Percentiles rank a stretch among this genome's conserved stretches.
Conservation (phyloP, 2,888 invertebrate species). For the Xestia c-nigrum region DNA sequence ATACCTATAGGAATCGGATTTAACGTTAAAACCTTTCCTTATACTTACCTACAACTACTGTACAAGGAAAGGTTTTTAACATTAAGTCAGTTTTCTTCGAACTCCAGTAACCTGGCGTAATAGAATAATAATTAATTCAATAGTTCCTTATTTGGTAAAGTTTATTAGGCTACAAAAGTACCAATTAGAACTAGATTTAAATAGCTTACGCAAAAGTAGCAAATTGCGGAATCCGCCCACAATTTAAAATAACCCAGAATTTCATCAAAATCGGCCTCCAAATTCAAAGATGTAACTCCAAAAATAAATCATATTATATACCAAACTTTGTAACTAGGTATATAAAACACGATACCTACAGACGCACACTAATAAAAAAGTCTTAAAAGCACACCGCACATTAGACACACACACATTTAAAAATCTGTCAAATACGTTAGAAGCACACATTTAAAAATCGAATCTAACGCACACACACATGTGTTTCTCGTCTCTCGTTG, state of each 20-base stretch:
- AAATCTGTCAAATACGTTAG: slow-evolving; percentile 59
- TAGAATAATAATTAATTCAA: neutral
- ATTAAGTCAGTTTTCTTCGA: neutral
- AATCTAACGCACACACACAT: slow-evolving; percentile 74
- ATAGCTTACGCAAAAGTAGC: neutral
- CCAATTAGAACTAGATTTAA: neutral
- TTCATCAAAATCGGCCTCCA: slow-evolving; percentile 58
- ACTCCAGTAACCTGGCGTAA: neutral
- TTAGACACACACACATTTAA: slow-evolving; percentile 61
- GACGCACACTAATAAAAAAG: slow-evolving; percentile 53
- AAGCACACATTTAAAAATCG: slow-evolving; percentile 67
- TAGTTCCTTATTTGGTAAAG: neutral
- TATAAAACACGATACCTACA: slow-evolving; percentile 46
- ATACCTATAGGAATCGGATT: too few relatives aligned
- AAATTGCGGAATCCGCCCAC: neutral
- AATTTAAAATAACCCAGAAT: slow-evolving; percentile 23
- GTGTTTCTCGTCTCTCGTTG: slow-evolving; percentile 72
- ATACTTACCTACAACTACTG: too few relatives aligned
- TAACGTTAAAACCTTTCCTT: too few relatives aligned
- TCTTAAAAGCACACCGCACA: slow-evolving; percentile 41
- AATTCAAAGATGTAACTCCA: slow-evolving; percentile 49
- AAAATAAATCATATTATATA: slow-evolving; percentile 56
- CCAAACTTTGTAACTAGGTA: slow-evolving; percentile 38
- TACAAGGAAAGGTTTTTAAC: neutral
- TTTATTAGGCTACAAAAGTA: neutral